Conservation (phyloP, 92 coral and sea anemone species). For the Epizoanthus ramosus region DNA sequence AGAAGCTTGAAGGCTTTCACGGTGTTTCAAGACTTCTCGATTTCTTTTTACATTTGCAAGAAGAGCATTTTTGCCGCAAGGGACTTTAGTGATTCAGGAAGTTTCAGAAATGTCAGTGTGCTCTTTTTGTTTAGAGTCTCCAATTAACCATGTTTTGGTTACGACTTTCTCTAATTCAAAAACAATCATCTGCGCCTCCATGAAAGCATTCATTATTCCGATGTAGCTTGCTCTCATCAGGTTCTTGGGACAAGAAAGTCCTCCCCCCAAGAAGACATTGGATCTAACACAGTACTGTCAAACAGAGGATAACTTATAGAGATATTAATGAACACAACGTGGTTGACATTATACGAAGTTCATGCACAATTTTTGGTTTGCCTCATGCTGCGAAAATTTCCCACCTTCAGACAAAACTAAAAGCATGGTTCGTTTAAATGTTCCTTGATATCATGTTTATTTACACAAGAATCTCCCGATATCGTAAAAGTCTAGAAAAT, state of each 20-base stretch:
- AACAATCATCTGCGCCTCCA: slow-evolving; percentile 68
- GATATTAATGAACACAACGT: not conserved
- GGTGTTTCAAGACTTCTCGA: slow-evolving; percentile 10
- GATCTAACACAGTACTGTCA: not conserved
- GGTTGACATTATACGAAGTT: not conserved
- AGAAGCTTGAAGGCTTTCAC: not conserved
- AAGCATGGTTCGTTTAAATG: slow-evolving; percentile 41
- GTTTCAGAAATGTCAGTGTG: slow-evolving; percentile 62
- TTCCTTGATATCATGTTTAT: slow-evolving; percentile 47
- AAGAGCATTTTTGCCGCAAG: slow-evolving; percentile 35
- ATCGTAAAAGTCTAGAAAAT: slow-evolving; percentile 13
- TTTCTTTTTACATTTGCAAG: slow-evolving; percentile 10
- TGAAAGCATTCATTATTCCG: slow-evolving; percentile 69
- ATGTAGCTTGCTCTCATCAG: slow-evolving; percentile 37
- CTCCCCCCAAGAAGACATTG: not conserved
- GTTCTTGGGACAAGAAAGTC: not conserved
- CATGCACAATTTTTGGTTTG: slow-evolving; percentile 3
- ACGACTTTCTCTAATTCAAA: slow-evolving; percentile 53
- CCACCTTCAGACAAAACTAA: slow-evolving; percentile 42
- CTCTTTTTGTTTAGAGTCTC: slow-evolving; percentile 61
- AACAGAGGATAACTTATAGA: not conserved
- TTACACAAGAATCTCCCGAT: slow-evolving; percentile 23
- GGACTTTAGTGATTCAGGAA: slow-evolving; percentile 29
- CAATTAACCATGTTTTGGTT: slow-evolving; percentile 80
- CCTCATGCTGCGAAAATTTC: slow-evolving; percentile 41